Conservation (phyloP, 2,113 vertebrate species). For the Chauna torquata region DNA sequence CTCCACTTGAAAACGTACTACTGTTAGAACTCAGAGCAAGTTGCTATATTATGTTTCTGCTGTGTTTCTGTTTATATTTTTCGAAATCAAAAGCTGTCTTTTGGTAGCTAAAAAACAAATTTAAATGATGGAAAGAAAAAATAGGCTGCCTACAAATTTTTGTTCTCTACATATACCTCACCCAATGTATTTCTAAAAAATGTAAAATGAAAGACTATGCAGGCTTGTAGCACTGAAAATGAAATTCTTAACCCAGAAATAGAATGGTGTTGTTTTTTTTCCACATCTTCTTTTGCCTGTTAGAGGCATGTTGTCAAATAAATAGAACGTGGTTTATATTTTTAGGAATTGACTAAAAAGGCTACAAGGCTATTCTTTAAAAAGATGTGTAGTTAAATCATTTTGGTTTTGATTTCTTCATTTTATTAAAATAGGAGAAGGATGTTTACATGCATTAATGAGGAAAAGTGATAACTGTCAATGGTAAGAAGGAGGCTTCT, state of each 20-base stretch:
- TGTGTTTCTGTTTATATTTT: not conserved
- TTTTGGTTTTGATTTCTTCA: not conserved
- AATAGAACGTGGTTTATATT: not conserved
- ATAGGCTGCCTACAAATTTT: not conserved
- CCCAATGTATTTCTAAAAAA: not conserved
- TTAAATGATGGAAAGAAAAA: not conserved
- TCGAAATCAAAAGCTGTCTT: not conserved
- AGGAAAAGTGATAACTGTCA: slow-evolving; percentile 34
- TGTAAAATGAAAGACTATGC: not conserved
- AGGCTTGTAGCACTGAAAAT: not conserved
- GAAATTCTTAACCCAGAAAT: not conserved
- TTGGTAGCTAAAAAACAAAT: not conserved
- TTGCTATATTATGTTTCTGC: not conserved
- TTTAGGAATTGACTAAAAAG: not conserved
- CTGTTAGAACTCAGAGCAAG: not conserved
- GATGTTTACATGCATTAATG: slow-evolving; percentile 14
- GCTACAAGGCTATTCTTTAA: not conserved
- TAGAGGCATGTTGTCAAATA: not conserved
- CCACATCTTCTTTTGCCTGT: not conserved
- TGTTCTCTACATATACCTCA: not conserved
- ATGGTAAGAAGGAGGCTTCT: slow-evolving; percentile 46
- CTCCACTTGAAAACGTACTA: not conserved
- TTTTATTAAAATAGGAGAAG: slow-evolving; percentile 6
- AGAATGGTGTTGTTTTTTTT: not conserved
- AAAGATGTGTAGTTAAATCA: not conserved